phyloP scores from a whole-genome alignment of 1,140 invertebrate genomes.

The Pteromalus puparum region DNA sequence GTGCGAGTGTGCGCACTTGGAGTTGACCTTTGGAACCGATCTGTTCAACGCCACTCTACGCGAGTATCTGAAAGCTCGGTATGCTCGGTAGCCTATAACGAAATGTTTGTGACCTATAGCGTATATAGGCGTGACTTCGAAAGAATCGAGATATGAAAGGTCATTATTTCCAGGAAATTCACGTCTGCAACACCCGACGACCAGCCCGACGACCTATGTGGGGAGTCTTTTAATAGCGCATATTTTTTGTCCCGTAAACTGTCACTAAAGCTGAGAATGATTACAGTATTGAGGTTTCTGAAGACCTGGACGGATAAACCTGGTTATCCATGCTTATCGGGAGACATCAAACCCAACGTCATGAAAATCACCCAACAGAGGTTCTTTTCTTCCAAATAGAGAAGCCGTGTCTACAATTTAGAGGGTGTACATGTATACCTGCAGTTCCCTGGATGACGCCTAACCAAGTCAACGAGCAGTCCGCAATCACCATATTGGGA shows the following conservation, averaged over 20 bases:
- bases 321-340: conserved; percentile 83
- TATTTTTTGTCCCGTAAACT: conserved; percentile 55
- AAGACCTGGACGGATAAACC: conserved; percentile 85
- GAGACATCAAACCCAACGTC: conserved; percentile 72
- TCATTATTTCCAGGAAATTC: conserved; percentile 64
- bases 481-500: too few relatives aligned
- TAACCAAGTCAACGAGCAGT: conserved; percentile 62
- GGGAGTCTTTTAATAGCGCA: conserved; percentile 76
- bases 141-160: conserved; percentile 73
- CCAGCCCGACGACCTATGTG: too few relatives aligned
- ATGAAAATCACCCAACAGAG: conserved; percentile 73
- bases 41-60: conserved; percentile 80
- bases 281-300: conserved; percentile 76
- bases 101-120: too few relatives aligned
- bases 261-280: conserved; percentile 61
- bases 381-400: conserved; percentile 72
- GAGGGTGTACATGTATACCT: conserved; percentile 81
- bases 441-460: conserved; percentile 77
- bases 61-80: conserved; percentile 76
- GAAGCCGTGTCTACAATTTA: conserved; percentile 67
- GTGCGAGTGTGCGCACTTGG: conserved; percentile 82
- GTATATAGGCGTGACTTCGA: too few relatives aligned
- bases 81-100: conserved; percentile 56
- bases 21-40: conserved; percentile 80
- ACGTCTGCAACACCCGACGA: conserved; percentile 77